These are phyloP conservation scores for Epirrhoe tristata DNA, from an alignment of 2,888 invertebrate genomes.

Conservation along the genomic window DNA sequence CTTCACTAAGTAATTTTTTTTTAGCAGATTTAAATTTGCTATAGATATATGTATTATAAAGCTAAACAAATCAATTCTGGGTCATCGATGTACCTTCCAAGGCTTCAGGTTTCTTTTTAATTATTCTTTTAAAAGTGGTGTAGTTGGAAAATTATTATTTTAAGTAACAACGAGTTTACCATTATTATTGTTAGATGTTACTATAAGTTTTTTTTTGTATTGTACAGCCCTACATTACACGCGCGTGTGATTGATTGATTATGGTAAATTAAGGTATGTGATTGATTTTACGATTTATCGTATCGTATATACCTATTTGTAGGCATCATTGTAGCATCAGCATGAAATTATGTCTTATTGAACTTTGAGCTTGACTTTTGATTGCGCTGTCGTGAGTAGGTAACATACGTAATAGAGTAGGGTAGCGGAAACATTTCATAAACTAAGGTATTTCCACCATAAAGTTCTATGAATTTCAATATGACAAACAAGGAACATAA, in stretches of 20 bases:
- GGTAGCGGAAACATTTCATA: slow-evolving; percentile 39
- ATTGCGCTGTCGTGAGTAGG: background rate
- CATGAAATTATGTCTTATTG: background rate
- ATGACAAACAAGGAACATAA: slow-evolving; percentile 32
- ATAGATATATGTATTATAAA: background rate
- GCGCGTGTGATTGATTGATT: background rate
- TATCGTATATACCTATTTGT: background rate
- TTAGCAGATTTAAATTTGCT: background rate
- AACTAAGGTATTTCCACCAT: slow-evolving; percentile 42
- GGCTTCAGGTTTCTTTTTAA: too few species aligned
- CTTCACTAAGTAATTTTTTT: slow-evolving; percentile 1
- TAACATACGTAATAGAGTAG: background rate
- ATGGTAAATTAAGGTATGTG: background rate
- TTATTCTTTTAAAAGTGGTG: too few species aligned
- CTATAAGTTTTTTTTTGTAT: too few species aligned
- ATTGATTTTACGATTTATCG: background rate
- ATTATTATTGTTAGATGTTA: too few species aligned
- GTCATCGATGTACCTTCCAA: too few species aligned
- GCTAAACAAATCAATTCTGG: too few species aligned
- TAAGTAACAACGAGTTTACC: too few species aligned
- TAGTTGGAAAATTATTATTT: too few species aligned
- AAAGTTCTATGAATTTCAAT: slow-evolving; percentile 42
- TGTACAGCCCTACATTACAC: too few species aligned
- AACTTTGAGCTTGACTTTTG: slow-evolving; percentile 3
- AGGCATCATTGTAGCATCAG: background rate